Evolutionary conservation across 2,113 vertebrate genomes (phyloP).

Genomic region (Azemiops feae): DNA sequence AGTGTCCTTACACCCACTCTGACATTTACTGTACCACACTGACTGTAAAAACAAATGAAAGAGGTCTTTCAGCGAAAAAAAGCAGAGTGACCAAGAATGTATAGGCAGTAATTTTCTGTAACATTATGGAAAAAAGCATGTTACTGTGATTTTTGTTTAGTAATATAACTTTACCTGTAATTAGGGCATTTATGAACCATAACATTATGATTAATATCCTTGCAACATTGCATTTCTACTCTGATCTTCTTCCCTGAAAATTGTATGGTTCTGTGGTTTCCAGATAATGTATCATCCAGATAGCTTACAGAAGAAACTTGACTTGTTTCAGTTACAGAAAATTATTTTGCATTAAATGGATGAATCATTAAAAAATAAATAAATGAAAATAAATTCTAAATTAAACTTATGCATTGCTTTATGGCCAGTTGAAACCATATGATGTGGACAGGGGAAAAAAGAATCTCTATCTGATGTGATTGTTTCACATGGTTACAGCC

Average conservation of each 20-base stretch:
- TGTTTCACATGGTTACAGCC: background rate
- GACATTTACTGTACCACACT: background rate
- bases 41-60: too few species aligned
- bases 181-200: constrained; percentile 6
- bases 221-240: background rate
- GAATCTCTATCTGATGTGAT: too few species aligned
- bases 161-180: background rate
- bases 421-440: background rate
- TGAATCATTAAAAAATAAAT: background rate
- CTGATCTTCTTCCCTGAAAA: background rate
- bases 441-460: background rate
- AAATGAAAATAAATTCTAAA: background rate
- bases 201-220: background rate
- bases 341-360: background rate
- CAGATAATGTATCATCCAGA: background rate
- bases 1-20: too few species aligned
- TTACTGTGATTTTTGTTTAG: background rate
- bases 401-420: background rate
- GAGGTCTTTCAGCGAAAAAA: background rate
- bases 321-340: background rate
- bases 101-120: background rate
- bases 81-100: background rate
- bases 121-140: background rate
- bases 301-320: background rate
- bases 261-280: background rate